phyloP scores from a whole-genome alignment of 2,113 vertebrate genomes.

The Ranitomeya variabilis region DNA sequence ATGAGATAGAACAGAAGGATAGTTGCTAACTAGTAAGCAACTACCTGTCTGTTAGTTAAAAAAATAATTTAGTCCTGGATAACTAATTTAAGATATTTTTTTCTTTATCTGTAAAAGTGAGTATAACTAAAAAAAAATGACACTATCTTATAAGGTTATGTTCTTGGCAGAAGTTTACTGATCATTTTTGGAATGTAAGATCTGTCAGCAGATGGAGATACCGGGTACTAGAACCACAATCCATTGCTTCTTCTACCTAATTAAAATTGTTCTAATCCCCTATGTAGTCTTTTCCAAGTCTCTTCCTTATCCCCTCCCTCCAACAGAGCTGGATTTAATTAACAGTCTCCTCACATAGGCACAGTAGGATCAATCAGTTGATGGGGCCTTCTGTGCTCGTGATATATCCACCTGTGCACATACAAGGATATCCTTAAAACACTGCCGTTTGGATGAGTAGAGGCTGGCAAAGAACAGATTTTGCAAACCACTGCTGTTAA shows the following conservation, averaged over 20 bases:
- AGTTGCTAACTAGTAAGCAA: too few species aligned
- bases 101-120: too few species aligned
- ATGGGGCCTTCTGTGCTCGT: conserved; percentile 30
- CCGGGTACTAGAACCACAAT: neutral
- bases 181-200: neutral
- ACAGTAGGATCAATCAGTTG: conserved; percentile 21
- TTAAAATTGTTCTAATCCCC: conserved; percentile 30
- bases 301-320: conserved; percentile 26
- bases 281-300: conserved; percentile 29
- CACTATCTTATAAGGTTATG: neutral
- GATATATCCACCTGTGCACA: conserved; percentile 34
- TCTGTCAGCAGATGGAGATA: conserved; percentile 23
- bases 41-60: too few species aligned
- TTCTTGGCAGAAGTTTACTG: neutral
- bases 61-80: too few species aligned
- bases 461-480: conserved; percentile 24
- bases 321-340: conserved; percentile 37
- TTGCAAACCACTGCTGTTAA: conserved; percentile 42
- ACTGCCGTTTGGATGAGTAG: conserved; percentile 8
- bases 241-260: conserved; percentile 9
- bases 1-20: too few species aligned
- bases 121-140: neutral
- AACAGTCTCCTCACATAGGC: conserved; percentile 31
- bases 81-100: too few species aligned
- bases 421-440: conserved; percentile 34